phyloP scores from a whole-genome alignment of 2,113 vertebrate genomes.

The Podiceps cristatus region DNA sequence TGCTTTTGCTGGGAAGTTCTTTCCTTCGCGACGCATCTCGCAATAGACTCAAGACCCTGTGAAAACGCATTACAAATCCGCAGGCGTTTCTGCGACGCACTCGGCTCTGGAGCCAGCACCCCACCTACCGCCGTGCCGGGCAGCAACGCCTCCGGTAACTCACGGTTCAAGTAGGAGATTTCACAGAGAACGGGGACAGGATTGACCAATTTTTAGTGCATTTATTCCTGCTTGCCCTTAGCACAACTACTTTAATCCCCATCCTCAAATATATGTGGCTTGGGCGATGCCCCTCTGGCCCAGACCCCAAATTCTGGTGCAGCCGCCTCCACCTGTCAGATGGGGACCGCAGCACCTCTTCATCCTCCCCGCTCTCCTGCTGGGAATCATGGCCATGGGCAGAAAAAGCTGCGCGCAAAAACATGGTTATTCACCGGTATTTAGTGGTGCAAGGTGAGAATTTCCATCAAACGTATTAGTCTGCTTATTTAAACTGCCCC shows the following conservation, averaged over 20 bases:
- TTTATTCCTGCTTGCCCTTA: not conserved
- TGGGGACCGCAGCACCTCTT: not conserved
- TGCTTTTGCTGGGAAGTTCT: not conserved
- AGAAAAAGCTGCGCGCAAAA: not conserved
- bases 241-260: not conserved
- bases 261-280: fast-evolving
- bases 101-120: not conserved
- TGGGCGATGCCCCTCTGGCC: not conserved
- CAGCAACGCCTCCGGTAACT: not conserved
- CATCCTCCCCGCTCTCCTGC: not conserved
- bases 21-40: not conserved
- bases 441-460: not conserved
- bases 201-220: not conserved
- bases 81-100: not conserved
- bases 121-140: not conserved
- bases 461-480: not conserved
- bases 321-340: not conserved
- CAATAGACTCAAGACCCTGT: not conserved
- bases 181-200: not conserved
- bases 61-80: not conserved
- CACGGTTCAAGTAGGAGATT: not conserved
- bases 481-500: not conserved
- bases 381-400: not conserved
- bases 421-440: fast-evolving
- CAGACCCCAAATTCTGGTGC: not conserved